Evolutionary conservation across 2,888 invertebrate species (phyloP), one percentile per base, ranked within the genome.

Genomic region (Vandiemenella viatica): DNA sequence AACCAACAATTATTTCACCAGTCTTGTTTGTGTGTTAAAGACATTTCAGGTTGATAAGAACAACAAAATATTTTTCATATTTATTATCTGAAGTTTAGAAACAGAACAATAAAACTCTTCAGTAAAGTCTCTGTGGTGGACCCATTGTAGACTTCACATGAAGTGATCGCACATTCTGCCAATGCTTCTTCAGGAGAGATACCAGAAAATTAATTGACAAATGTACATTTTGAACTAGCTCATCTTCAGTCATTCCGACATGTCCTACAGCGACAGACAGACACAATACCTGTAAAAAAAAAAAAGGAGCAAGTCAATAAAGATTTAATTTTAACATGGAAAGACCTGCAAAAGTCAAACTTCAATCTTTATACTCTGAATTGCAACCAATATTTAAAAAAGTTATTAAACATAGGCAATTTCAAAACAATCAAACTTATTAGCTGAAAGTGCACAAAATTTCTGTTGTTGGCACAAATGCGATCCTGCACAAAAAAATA

Each of bases 101-200:
- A n/a, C n/a, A n/a, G n/a, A n/a, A n/a, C n/a, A n/a, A n/a, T n/a
- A n/a, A n/a, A n/a, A n/a, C n/a, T n/a, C n/a, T n/a, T 82, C 90
- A 98, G 75, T 96, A 98, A 67, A 98, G 76, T 71, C 97, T 82
- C 71, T 96, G 92, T 62, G 95, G 84, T 58, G 90, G 88, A 62
- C 98, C 97, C 98, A 99, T 99, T 13, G 96, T 89, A 45, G 93
- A 93, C 74, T 99, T 99, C 67, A 99, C 87, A 72, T 98, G 93
- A 54, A 99, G 77, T 13, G 97, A 95, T 50, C 95, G 79, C 22
- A 99, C 96, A 63, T 99, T 99, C 71, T 99, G 98, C 98, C 98
- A 99, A 72, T 98, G 97, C 71, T 99, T 99, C 77, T 99, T 99
- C 68, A 99, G 73, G 65, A 99, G 75, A 0, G 98, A 99, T 46